Conservation (phyloP, 2,888 invertebrate species). For the Pristionchus fissidentatus region DNA sequence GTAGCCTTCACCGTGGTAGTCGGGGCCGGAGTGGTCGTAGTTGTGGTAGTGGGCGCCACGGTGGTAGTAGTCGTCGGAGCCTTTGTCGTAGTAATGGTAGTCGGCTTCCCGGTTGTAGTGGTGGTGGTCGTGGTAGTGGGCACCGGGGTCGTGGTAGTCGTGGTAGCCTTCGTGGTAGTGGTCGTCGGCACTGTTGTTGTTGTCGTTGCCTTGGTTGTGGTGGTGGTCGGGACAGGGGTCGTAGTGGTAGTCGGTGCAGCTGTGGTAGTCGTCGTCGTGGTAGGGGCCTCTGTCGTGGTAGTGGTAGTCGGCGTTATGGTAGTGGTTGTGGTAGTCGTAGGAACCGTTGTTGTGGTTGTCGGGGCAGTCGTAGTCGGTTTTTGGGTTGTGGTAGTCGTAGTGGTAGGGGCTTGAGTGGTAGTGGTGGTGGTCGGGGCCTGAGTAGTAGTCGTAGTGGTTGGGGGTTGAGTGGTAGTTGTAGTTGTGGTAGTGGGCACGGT, state of each 20-base stretch:
- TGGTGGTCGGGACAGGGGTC: background rate
- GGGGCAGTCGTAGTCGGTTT: background rate
- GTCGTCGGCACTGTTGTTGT: background rate
- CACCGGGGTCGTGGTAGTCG: background rate
- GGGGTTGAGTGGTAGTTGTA: constrained; percentile 8
- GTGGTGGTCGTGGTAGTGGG: constrained; percentile 30
- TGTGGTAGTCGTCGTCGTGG: background rate
- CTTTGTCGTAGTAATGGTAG: background rate
- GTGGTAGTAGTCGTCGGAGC: background rate
- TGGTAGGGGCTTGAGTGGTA: background rate
- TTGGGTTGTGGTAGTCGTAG: background rate
- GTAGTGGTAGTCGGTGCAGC: background rate
- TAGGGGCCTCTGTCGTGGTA: background rate
- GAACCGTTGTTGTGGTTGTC: background rate
- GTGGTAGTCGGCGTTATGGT: background rate
- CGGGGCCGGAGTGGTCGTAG: background rate
- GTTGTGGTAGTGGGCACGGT: background rate
- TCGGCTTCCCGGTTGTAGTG: background rate
- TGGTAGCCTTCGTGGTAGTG: background rate
- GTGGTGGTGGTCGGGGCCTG: background rate
- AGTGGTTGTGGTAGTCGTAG: constrained; percentile 6
- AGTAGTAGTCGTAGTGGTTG: constrained; percentile 20
- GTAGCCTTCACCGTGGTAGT: background rate
- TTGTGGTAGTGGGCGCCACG: background rate
- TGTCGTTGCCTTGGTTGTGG: background rate